Evolutionary conservation across 2,797 vertebrate species (phyloP), one percentile per base, ranked within the genome.

Genomic region (Emys orbicularis): DNA sequence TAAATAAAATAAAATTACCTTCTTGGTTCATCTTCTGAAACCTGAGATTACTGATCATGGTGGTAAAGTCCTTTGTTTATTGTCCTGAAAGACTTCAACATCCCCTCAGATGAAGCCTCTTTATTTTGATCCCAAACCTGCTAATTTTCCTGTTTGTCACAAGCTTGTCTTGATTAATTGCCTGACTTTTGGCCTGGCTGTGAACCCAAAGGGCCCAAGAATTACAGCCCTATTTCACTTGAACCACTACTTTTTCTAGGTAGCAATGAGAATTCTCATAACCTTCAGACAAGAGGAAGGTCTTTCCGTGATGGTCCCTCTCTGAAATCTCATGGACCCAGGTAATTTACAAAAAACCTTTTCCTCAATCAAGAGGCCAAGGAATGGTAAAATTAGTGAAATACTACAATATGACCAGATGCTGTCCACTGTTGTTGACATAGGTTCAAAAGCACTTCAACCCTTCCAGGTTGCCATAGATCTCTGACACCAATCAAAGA

Each of bases 281-380:
- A 37, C 19, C 3, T 3, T 1, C 82, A 44, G 12, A 44, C 86
- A 90, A 31, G 37, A 21, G 9, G 18, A 12, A 12, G 25, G 72
- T 44, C 72, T 23, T 86, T 21, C 13, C 56, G 0, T 47, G 79
- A 3, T 0, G 1, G 4, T 5, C 72, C 11, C 4, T 23, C 12
- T 74, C n/a, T 91, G 56, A 83, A 88, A 57, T 74, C 2, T 88
- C 74, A 7, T 27, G 18, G 34, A 34, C 88, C 2, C 34, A 3
- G 23, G 53, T 25, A 59, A 3, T 53, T 94, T 12, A 90, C 31
- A 15, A n/a, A 44, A 74, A 25, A 12, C 5, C 31, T 6, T 10
- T 21, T 44, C 11, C 41, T 41, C 72, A 41, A 6, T 27, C 72
- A 74, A 47, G 25, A 13, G 25, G 12, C 37, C 12, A 74, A 44